Conservation (phyloP, 2,797 vertebrate species). For the Sorex maritimensis region DNA sequence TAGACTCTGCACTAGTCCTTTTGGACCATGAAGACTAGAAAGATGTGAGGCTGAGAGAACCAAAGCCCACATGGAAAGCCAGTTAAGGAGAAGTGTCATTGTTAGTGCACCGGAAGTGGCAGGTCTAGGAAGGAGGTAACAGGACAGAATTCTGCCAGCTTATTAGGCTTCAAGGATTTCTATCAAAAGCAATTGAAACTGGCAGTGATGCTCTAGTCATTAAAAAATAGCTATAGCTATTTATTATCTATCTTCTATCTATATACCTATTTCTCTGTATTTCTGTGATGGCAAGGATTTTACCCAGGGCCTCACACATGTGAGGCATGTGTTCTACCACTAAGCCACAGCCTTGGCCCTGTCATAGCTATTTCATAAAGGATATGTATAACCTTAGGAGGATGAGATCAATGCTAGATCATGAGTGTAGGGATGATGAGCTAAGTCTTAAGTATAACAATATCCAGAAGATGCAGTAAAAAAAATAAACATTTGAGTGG, state of each 20-base stretch:
- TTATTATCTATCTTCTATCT: no score
- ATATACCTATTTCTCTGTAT: no score
- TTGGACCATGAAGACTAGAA: neutral
- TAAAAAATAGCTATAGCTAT: neutral
- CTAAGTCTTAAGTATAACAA: constrained; percentile 23
- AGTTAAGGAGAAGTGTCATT: neutral
- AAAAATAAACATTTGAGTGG: neutral
- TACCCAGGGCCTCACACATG: no score
- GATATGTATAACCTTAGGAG: neutral
- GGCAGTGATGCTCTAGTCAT: neutral
- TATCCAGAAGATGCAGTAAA: neutral
- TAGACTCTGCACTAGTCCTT: neutral
- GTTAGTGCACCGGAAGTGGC: neutral
- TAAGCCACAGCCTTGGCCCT: no score
- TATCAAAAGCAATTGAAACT: neutral
- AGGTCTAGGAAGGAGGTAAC: neutral
- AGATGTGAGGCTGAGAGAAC: neutral
- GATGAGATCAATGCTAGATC: neutral
- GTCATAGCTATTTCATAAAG: neutral
- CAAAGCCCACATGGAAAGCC: neutral
- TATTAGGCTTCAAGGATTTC: neutral
- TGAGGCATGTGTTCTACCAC: no score
- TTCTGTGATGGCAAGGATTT: no score
- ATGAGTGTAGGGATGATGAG: neutral
- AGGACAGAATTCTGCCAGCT: neutral